Percentiles rank a stretch among this genome's conserved stretches.
These are phyloP conservation scores for Tupiocoris notatus DNA, from an alignment of 2,888 invertebrate genomes.

Conservation along the genomic window DNA sequence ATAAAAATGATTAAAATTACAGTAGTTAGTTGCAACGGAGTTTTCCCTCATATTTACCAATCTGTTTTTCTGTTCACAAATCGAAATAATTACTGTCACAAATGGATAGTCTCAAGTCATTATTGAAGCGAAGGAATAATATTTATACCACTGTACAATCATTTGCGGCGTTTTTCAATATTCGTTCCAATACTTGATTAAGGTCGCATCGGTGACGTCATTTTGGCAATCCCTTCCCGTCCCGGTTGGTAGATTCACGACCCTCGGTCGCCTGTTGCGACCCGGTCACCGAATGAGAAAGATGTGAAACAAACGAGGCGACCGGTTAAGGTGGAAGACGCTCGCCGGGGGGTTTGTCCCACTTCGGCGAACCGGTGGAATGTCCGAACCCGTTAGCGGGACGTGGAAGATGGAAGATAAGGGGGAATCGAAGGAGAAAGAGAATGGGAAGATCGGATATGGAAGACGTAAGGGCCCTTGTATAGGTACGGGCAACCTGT, in stretches of 20 bases:
- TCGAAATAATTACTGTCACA: too few species aligned
- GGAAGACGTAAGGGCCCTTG: too few species aligned
- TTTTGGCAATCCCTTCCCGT: too few species aligned
- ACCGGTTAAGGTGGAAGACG: neutral
- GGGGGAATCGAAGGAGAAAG: neutral
- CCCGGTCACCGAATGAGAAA: neutral
- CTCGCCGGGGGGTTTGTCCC: constrained; percentile 14
- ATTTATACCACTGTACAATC: too few species aligned
- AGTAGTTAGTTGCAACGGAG: too few species aligned
- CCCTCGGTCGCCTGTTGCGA: neutral
- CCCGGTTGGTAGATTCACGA: neutral
- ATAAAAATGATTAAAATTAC: too few species aligned
- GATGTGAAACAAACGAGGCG: neutral
- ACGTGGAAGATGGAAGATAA: neutral
- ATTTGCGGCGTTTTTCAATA: too few species aligned
- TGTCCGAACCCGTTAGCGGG: constrained; percentile 26
- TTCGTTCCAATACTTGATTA: neutral
- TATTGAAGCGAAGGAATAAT: neutral
- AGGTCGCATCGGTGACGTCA: neutral
- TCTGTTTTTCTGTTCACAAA: too few species aligned
- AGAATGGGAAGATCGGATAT: neutral
- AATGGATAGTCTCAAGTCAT: too few species aligned
- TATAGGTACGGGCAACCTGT: neutral
- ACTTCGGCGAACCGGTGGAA: constrained; percentile 14
- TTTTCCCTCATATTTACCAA: too few species aligned